Evolutionary conservation across 2,888 invertebrate genomes (phyloP).

Genomic region (Drosophila melanosoma): DNA sequence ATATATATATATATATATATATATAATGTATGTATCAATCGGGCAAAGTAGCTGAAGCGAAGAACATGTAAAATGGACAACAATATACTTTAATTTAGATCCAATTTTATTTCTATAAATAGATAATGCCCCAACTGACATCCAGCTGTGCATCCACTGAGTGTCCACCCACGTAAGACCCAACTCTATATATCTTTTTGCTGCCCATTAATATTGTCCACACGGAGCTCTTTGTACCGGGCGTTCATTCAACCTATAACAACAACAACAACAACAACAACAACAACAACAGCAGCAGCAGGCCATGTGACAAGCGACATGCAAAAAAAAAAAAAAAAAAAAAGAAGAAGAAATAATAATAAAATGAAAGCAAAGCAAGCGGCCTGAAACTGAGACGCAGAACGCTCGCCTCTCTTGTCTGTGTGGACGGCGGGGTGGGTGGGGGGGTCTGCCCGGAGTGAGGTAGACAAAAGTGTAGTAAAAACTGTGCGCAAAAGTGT

Average conservation of each 20-base stretch:
- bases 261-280: conserved; percentile 21
- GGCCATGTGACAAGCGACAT: conserved; percentile 54
- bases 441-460: conserved; percentile 24
- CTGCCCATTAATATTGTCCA: conserved; percentile 53
- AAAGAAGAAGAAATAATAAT: conserved; percentile 6
- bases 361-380: conserved; percentile 18
- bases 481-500: conserved; percentile 77
- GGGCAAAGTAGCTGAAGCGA: background rate
- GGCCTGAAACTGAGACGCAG: conserved; percentile 26
- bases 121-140: conserved; percentile 33
- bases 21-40: conserved; percentile 3
- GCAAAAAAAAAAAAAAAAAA: conserved; percentile 37
- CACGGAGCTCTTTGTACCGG: conserved; percentile 53
- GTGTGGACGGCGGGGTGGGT: background rate
- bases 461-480: conserved; percentile 64
- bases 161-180: conserved; percentile 22
- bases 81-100: conserved; percentile 27
- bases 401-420: conserved; percentile 9
- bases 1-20: too few relatives aligned
- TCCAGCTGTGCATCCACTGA: conserved; percentile 38
- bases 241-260: conserved; percentile 66
- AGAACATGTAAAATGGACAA: background rate
- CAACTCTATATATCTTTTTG: conserved; percentile 38
- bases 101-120: conserved; percentile 47
- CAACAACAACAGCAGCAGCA: conserved; percentile 26